These are phyloP conservation scores for Syritta pipiens DNA, from an alignment of 2,888 invertebrate genomes.

Conservation along the genomic window DNA sequence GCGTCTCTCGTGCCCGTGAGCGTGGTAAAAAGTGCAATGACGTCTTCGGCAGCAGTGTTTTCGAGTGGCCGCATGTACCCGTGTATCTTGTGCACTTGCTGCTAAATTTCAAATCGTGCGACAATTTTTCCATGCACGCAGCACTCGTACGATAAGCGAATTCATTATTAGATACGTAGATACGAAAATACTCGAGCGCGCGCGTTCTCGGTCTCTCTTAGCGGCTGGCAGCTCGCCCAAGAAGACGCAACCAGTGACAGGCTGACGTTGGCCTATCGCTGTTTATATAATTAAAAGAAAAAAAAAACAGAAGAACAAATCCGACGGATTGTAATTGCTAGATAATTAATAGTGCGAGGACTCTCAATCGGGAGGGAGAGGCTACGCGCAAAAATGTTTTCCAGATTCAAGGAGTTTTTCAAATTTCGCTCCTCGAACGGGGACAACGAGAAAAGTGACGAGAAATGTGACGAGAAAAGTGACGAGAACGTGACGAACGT, in stretches of 20 bases:
- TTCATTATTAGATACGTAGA: slow-evolving; percentile 61
- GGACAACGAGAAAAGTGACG: slow-evolving; percentile 44
- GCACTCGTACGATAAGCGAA: slow-evolving; percentile 57
- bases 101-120: slow-evolving; percentile 49
- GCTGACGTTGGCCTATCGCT: slow-evolving; percentile 21
- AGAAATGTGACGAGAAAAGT: not conserved
- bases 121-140: slow-evolving; percentile 65
- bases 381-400: slow-evolving; percentile 76
- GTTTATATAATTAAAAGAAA: slow-evolving; percentile 57
- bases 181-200: slow-evolving; percentile 44
- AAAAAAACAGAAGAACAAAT: too few species aligned
- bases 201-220: too few species aligned
- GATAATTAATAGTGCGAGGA: slow-evolving; percentile 54
- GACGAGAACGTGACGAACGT: not conserved
- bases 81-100: slow-evolving; percentile 37
- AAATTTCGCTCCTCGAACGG: slow-evolving; percentile 71
- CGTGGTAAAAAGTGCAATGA: slow-evolving; percentile 46
- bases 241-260: too few species aligned
- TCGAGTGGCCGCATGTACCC: slow-evolving; percentile 37
- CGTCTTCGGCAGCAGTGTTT: slow-evolving; percentile 53
- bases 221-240: slow-evolving; percentile 62
- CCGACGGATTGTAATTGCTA: slow-evolving; percentile 59
- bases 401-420: slow-evolving; percentile 77
- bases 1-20: slow-evolving; percentile 17
- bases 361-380: slow-evolving; percentile 70